These are phyloP conservation scores for Puffinus mauretanicus DNA, from an alignment of 2,113 vertebrate species.

Conservation along the genomic window DNA sequence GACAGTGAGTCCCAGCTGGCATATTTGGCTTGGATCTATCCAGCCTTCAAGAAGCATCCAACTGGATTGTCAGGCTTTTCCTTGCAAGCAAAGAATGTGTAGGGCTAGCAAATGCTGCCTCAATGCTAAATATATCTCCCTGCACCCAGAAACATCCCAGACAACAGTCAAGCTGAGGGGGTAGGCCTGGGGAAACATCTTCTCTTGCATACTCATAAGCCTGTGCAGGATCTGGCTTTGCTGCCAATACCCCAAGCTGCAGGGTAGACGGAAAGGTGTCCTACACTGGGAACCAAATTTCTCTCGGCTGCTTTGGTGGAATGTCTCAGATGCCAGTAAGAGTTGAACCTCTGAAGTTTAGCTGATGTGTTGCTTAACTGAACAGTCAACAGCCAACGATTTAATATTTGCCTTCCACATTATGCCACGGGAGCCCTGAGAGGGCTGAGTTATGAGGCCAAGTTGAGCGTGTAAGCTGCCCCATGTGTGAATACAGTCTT, in stretches of 20 bases:
- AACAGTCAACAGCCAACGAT: neutral
- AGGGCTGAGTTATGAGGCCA: neutral
- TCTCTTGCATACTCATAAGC: neutral
- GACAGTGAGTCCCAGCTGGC: neutral
- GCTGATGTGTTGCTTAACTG: neutral
- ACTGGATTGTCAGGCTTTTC: neutral
- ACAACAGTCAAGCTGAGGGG: neutral
- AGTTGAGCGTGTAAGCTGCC: fast-evolving
- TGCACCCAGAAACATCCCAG: neutral
- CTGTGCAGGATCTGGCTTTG: neutral
- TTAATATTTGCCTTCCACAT: neutral
- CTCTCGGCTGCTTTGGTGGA: neutral
- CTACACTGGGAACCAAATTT: neutral
- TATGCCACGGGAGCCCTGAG: neutral
- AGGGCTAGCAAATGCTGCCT: neutral
- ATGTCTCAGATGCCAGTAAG: neutral
- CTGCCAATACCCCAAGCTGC: neutral
- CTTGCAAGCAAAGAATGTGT: neutral
- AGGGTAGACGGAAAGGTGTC: neutral
- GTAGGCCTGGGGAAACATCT: neutral
- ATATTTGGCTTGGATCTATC: neutral
- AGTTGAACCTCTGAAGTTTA: neutral
- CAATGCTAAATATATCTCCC: neutral
- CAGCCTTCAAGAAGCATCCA: neutral
- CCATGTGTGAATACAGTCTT: neutral